Percentiles rank a stretch among this genome's conserved stretches.
Evolutionary conservation across 2,113 vertebrate species (phyloP).

Genomic region (Phalacrocorax carbo): DNA sequence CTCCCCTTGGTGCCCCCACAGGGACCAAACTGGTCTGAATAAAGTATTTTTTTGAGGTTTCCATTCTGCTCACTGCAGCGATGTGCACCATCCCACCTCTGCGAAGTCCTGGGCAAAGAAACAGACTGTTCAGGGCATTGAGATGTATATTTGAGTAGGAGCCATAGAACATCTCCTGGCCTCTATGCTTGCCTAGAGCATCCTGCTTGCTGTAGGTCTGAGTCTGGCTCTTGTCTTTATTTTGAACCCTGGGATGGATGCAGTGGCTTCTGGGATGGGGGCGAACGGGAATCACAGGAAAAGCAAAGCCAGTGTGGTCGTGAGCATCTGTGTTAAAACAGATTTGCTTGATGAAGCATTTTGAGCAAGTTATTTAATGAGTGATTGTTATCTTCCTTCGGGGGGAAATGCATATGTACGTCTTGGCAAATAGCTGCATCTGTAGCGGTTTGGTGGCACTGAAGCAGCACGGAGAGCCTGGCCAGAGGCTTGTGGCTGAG

Average conservation of each 20-base stretch:
- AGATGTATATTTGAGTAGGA: neutral
- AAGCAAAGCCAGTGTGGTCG: neutral
- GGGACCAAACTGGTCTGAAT: accelerated
- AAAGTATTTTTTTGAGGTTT: neutral
- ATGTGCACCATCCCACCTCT: accelerated
- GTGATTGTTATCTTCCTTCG: accelerated
- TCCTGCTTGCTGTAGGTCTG: neutral
- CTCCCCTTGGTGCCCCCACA: accelerated
- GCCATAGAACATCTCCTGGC: neutral
- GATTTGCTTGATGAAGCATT: neutral
- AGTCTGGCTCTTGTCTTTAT: neutral
- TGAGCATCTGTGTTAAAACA: neutral
- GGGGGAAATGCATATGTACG: accelerated
- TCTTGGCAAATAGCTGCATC: neutral
- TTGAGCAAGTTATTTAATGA: neutral
- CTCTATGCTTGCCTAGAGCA: neutral
- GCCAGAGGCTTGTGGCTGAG: neutral
- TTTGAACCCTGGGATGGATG: neutral
- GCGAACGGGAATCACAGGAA: neutral
- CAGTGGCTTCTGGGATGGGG: neutral
- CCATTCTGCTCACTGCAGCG: accelerated
- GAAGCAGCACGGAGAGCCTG: neutral
- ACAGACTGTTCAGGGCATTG: neutral
- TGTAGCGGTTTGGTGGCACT: neutral
- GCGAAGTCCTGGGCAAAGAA: neutral